Evolutionary conservation across 2,888 invertebrate species (phyloP).

Genomic region (Dyspetes luteomarginatus): DNA sequence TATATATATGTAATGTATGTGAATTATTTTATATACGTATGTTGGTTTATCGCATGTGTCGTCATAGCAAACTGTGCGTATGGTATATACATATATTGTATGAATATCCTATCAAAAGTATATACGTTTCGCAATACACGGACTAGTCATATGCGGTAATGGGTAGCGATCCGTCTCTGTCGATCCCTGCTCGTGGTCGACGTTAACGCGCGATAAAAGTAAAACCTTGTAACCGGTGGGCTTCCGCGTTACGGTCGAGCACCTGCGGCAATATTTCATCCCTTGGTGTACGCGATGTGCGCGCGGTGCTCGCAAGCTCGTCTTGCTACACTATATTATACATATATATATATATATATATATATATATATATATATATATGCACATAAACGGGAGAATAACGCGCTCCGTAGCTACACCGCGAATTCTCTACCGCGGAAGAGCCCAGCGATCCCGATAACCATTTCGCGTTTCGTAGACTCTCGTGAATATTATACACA

Average conservation of each 20-base stretch:
- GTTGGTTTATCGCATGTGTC: not conserved
- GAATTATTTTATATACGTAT: slow-evolving; percentile 2
- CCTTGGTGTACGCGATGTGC: slow-evolving; percentile 41
- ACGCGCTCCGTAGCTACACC: slow-evolving; percentile 22
- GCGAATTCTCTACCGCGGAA: not conserved
- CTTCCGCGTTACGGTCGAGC: slow-evolving; percentile 67
- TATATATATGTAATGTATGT: not conserved
- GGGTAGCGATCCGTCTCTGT: slow-evolving; percentile 67
- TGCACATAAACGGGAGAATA: slow-evolving; percentile 33
- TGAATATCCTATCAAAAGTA: not conserved
- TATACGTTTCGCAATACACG: slow-evolving; percentile 45
- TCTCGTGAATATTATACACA: slow-evolving; percentile 38
- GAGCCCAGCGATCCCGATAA: slow-evolving; percentile 54
- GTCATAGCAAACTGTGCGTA: not conserved
- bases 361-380: not conserved
- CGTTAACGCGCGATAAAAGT: slow-evolving; percentile 71
- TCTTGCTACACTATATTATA: slow-evolving; percentile 26
- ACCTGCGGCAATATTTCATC: slow-evolving; percentile 64
- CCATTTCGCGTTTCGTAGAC: slow-evolving; percentile 57
- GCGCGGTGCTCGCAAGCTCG: slow-evolving; percentile 25
- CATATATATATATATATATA: no score
- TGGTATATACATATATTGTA: not conserved
- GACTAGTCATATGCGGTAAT: slow-evolving; percentile 64
- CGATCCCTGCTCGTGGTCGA: slow-evolving; percentile 66
- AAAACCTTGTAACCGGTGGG: slow-evolving; percentile 69